phyloP scores from a whole-genome alignment of 2,888 invertebrate species.

The Caenorhabditis japonica region DNA sequence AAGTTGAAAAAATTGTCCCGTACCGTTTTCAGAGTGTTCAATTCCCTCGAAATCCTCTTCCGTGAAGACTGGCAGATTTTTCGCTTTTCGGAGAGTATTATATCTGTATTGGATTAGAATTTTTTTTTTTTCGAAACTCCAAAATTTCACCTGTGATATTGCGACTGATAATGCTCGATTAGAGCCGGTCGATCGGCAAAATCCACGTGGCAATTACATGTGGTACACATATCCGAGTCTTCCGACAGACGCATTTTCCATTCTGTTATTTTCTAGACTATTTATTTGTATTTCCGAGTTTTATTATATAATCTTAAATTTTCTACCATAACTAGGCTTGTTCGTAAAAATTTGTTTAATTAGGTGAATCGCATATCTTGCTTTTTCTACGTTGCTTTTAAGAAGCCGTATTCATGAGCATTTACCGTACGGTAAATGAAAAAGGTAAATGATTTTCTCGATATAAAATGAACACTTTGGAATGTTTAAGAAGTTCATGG shows the following conservation, averaged over 20 bases:
- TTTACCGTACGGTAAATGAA: too few species aligned
- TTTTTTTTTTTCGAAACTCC: not conserved
- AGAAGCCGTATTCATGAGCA: too few species aligned
- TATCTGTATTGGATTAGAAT: slow-evolving; percentile 40
- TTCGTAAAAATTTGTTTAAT: too few species aligned
- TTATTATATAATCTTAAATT: too few species aligned
- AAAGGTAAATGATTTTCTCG: too few species aligned
- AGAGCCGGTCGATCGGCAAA: slow-evolving; percentile 42
- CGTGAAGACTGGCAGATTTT: slow-evolving; percentile 33
- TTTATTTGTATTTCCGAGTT: not conserved
- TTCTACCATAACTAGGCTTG: too few species aligned
- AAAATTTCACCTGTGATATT: slow-evolving; percentile 6
- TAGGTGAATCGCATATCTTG: too few species aligned
- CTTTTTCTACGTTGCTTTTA: too few species aligned
- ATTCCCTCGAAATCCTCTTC: slow-evolving; percentile 64
- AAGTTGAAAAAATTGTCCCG: too few species aligned
- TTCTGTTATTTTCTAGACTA: slow-evolving; percentile 17
- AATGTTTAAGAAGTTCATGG: too few species aligned
- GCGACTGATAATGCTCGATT: slow-evolving; percentile 58
- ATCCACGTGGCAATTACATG: slow-evolving; percentile 50
- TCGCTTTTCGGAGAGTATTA: slow-evolving; percentile 40
- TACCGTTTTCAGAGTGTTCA: slow-evolving; percentile 12
- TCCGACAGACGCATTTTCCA: slow-evolving; percentile 48
- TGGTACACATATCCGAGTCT: slow-evolving; percentile 53
- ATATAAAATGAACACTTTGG: too few species aligned